These are phyloP conservation scores for Urocolius indicus DNA, from an alignment of 2,113 vertebrate species.

Conservation along the genomic window DNA sequence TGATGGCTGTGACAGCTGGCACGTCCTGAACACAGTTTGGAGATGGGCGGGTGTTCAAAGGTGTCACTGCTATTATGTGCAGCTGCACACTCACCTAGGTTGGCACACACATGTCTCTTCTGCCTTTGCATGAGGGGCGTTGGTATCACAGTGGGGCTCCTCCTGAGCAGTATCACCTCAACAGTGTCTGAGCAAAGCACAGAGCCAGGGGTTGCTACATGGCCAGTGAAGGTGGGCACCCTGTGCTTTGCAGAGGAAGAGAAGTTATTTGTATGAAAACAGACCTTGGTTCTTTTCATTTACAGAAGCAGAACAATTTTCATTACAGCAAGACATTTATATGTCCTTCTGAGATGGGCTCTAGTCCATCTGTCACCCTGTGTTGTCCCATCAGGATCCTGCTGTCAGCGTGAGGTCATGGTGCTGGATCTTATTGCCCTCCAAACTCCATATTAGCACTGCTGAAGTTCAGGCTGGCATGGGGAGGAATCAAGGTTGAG, in stretches of 20 bases:
- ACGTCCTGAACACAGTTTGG: rapidly evolving
- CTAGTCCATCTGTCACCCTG: neutral
- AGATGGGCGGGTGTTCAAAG: neutral
- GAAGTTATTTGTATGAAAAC: neutral
- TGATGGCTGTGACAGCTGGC: rapidly evolving
- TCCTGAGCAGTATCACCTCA: neutral
- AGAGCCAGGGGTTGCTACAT: rapidly evolving
- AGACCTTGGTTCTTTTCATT: neutral
- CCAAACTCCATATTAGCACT: neutral
- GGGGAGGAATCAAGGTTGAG: neutral
- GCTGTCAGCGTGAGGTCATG: rapidly evolving
- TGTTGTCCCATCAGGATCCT: neutral
- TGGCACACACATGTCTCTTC: rapidly evolving
- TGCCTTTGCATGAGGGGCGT: rapidly evolving
- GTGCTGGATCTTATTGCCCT: neutral
- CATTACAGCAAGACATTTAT: no score
- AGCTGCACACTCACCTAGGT: neutral
- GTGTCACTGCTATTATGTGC: neutral
- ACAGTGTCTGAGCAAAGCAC: neutral
- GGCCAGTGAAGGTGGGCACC: neutral
- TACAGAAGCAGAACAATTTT: neutral
- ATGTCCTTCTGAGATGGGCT: neutral
- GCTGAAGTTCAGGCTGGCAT: neutral
- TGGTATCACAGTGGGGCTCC: neutral
- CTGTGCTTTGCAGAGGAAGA: neutral